Base-by-base conservation (phyloP, 2,888 invertebrate genomes). In the Heliothis peltigera region DNA sequence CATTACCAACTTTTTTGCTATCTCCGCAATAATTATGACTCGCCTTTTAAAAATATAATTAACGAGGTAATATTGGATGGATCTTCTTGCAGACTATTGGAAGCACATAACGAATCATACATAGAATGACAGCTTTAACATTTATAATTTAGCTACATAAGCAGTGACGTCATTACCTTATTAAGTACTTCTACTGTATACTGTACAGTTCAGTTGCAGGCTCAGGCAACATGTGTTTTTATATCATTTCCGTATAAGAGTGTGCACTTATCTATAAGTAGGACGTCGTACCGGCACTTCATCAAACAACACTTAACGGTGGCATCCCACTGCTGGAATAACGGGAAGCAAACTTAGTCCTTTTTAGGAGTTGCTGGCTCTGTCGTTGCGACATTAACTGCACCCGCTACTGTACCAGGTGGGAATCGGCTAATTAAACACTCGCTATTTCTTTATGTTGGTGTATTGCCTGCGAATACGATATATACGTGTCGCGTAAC, bases 291-390 rank as follows among this genome's bases (percentile, higher is more conserved):
- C 58, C 67, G 67, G 70, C 67, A 68, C 51, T 87, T 88, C 82
- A 80, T 82, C 82, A 88, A 83, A 86, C 90, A 91, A 89, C 73
- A 51, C 61, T 52, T 81, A 81, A 81, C 92, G 89, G 89, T 89
- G 87, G 80, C 84, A 85, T 84, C 84, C 78, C 79, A 80, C 83
- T 82, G 83, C 81, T 84, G 81, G 82, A 84, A 77, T 91, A 91
- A 93, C 93, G 93, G 94, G 89, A 91, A 89, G 84, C 80, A 74
- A 89, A 87, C 87, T 85, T 88, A 87, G 83, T 84, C 93, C 94
- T 91, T 93, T 89, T 93, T 91, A 86, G 93, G 93, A 89, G 83
- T 82, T 84, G 73, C 88, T 86, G 64, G 75, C 64, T 70, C 70
- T 72, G 77, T 65, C 81, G 80, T 67, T 68, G 79, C 77, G 82